Conservation (phyloP, 2,888 invertebrate species). For the Drosophila nigricruria region DNA sequence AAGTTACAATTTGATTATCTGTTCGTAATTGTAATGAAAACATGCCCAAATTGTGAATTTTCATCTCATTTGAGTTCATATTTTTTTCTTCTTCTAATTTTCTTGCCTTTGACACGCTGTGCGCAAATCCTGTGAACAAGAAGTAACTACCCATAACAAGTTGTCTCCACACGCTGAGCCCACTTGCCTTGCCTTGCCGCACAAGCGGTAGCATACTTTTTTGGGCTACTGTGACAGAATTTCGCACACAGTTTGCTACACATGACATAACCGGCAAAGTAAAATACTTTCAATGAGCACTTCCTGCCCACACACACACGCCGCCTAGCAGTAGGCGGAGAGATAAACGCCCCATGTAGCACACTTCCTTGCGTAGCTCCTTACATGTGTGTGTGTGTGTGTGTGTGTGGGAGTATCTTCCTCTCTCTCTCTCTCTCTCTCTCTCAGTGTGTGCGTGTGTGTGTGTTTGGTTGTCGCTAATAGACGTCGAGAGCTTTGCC, state of each 20-base stretch:
- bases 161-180: not conserved
- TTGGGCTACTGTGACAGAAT: conserved; percentile 41
- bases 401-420: not conserved
- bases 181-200: conserved; percentile 14
- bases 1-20: not conserved
- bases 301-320: conserved; percentile 45
- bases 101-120: conserved; percentile 12
- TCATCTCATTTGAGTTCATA: not conserved
- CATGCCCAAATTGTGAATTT: not conserved
- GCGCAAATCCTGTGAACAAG: conserved; percentile 14
- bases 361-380: conserved; percentile 54
- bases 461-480: conserved; percentile 44
- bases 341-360: conserved; percentile 28
- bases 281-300: conserved; percentile 70
- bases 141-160: conserved; percentile 12
- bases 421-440: not conserved
- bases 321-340: not conserved
- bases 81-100: too few species aligned
- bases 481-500: conserved; percentile 54
- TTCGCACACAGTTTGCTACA: conserved; percentile 45
- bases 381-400: not conserved
- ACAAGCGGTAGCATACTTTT: conserved; percentile 56
- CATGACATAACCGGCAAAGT: conserved; percentile 58
- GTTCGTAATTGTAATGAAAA: not conserved
- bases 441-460: not conserved